A percentile compares a stretch with the other conserved stretches of the same genome.
phyloP scores from a whole-genome alignment of 2,113 vertebrate genomes.

The Indicator maculatus region DNA sequence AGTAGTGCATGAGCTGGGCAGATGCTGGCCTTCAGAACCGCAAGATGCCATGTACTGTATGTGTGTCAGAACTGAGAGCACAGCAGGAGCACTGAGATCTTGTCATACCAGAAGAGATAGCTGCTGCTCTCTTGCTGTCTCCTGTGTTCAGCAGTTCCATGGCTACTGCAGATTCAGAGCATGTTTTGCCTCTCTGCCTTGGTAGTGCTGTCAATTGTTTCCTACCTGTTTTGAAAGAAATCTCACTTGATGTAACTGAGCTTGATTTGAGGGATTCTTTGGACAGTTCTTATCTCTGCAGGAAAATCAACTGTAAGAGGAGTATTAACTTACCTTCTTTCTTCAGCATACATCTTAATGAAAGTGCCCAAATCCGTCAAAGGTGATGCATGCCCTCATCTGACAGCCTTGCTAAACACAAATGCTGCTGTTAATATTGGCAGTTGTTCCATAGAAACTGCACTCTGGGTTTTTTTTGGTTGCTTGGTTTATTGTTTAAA shows the following conservation, averaged over 20 bases:
- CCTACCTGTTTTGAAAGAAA: background rate
- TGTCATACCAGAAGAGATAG: background rate
- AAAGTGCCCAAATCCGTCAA: background rate
- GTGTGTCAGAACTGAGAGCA: background rate
- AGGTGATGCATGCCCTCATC: background rate
- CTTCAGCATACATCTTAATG: background rate
- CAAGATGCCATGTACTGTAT: background rate
- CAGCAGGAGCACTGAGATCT: background rate
- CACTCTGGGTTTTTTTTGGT: background rate
- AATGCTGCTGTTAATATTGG: background rate
- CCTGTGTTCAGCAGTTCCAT: background rate
- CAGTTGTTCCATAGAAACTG: background rate
- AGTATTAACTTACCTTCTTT: background rate
- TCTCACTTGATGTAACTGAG: background rate
- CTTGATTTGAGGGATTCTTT: background rate
- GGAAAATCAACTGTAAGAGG: background rate
- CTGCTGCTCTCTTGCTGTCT: background rate
- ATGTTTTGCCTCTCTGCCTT: background rate
- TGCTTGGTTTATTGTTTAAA: background rate
- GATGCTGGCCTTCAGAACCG: background rate
- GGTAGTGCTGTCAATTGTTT: background rate
- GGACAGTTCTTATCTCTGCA: background rate
- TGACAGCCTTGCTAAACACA: background rate
- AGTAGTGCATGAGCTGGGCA: background rate
- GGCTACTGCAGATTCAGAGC: background rate